Evolutionary conservation across 2,113 vertebrate species (phyloP).

Genomic region (Mormyrus iriodes): DNA sequence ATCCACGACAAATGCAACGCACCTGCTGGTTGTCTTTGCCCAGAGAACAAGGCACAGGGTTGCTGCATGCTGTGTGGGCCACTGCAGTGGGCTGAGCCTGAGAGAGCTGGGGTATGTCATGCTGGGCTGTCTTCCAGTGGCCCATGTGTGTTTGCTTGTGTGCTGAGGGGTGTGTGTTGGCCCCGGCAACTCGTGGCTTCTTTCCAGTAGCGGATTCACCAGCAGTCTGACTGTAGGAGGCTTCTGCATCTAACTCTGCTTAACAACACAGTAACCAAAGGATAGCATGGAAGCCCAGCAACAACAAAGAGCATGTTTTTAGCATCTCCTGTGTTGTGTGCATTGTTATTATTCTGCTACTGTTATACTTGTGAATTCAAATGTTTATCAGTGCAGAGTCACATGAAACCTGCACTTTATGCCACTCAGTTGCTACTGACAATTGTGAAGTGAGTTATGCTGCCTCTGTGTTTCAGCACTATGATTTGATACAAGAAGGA

Average conservation of each 20-base stretch:
- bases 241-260: not conserved
- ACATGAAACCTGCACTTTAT: not conserved
- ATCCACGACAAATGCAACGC: not conserved
- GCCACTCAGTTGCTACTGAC: not conserved
- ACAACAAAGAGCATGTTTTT: not conserved
- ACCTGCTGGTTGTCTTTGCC: not conserved
- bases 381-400: not conserved
- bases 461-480: not conserved
- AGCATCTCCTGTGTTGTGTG: not conserved
- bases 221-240: not conserved
- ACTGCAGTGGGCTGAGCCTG: not conserved
- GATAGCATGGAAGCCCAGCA: not conserved
- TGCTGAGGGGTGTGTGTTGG: not conserved
- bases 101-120: not conserved
- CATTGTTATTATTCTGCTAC: not conserved
- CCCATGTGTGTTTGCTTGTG: not conserved
- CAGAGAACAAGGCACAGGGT: not conserved
- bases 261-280: not conserved
- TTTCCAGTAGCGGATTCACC: not conserved
- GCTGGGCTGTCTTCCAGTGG: not conserved
- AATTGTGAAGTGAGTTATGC: not conserved
- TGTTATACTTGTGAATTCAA: not conserved
- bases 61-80: not conserved
- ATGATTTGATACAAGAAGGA: not conserved
- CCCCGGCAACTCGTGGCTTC: not conserved